Base-by-base conservation (phyloP, 2,113 vertebrate genomes). In the Myotis davidii region DNA sequence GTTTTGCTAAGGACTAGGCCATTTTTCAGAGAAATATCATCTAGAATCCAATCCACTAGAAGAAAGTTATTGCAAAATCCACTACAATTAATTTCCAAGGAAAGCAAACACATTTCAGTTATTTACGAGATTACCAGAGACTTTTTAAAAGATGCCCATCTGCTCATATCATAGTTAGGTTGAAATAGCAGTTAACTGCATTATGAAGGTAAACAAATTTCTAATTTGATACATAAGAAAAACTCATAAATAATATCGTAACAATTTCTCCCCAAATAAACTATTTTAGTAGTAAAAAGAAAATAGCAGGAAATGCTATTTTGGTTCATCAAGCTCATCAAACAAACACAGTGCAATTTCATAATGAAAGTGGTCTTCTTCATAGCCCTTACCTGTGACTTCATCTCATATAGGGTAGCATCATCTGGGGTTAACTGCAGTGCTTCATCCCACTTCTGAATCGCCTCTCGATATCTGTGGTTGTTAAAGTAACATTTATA, bases 401-500 rank as follows among this genome's bases (percentile, higher is more conserved):
- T 99, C 99, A 99, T 99, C 97, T 99, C 99, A 97, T 99, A 99
- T 59, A 99, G 98, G 0, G 97, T 97, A n/a, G 99, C 99, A 96
- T 99, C 98, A 81, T 99, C 98, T 96, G 99, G 99, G 39, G 99
- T 99, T 97, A 99, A 97, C 0, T 99, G 99, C 87, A 99, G 98
- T 27, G 99, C 99, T 98, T 99, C 99, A 52, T 99, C 99, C 99
- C 99, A 99, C 97, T 99, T 99, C 94, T 98, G 99, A 96, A 99
- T 97, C 69, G 99, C 99, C 85, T 99, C 99, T 98, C 98, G 98
- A 96, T 99, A 99, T 97, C 99, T 99, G 96, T 1, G 97, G 85
- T 97, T 96, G 73, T 97, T 95, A 97, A 97, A 97, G 96, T 45
- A 96, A 42, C 3, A 97, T 96, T 74, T 90, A 50, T 65, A 56